Percentiles rank a stretch among this genome's conserved stretches.
Conservation (phyloP, 2,888 invertebrate species). For the Hololepta plana region DNA sequence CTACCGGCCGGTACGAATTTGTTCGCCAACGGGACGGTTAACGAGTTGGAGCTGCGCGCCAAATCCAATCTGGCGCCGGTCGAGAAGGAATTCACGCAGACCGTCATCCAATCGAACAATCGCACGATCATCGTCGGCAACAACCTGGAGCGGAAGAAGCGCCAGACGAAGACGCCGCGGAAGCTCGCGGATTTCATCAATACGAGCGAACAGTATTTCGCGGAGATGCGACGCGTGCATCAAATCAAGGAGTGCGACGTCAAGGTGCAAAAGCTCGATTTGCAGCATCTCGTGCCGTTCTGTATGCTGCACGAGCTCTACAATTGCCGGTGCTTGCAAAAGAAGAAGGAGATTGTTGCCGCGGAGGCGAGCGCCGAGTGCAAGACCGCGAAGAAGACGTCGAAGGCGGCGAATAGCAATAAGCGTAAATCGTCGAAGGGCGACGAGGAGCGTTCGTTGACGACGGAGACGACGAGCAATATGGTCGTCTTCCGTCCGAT, state of each 20-base stretch:
- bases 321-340: conserved; percentile 48
- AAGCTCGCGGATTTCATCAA: conserved; percentile 38
- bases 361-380: background rate
- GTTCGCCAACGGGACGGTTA: conserved; percentile 20
- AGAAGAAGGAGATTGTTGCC: background rate
- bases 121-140: conserved; percentile 44
- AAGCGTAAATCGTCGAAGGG: too few relatives aligned
- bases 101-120: conserved; percentile 44
- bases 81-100: conserved; percentile 55
- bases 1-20: conserved; percentile 18
- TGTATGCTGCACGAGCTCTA: conserved; percentile 49
- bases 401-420: too few relatives aligned
- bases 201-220: conserved; percentile 11
- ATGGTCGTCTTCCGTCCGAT: too few relatives aligned
- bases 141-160: conserved; percentile 29
- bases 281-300: conserved; percentile 36
- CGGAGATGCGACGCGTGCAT: too few relatives aligned
- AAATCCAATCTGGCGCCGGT: conserved; percentile 41
- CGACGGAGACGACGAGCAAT: too few relatives aligned
- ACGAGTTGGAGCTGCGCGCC: conserved; percentile 32
- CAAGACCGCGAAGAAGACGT: conserved; percentile 1
- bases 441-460: too few relatives aligned
- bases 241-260: conserved; percentile 10
- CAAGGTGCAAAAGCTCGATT: conserved; percentile 11
- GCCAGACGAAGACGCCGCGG: conserved; percentile 40